Evolutionary conservation across 2,113 vertebrate genomes (phyloP).

Genomic region (Orientallactaga bullata): DNA sequence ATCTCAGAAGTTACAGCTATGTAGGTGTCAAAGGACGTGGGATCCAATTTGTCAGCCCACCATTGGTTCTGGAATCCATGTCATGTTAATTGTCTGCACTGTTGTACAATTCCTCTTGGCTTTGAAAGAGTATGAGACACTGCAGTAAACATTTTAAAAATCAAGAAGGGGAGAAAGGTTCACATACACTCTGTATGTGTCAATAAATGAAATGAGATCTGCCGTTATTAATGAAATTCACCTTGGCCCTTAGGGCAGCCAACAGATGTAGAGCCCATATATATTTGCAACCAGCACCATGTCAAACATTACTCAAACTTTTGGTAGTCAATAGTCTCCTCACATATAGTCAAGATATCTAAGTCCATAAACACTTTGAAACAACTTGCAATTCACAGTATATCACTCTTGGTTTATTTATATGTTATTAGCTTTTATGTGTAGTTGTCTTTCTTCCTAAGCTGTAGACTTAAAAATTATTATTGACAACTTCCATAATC

Average conservation of each 20-base stretch:
- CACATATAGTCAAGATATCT: not conserved
- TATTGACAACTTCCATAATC: too few relatives aligned
- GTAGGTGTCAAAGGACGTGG: not conserved
- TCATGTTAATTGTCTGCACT: not conserved
- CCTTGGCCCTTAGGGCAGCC: not conserved
- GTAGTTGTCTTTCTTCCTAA: constrained; percentile 34
- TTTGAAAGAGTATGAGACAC: not conserved
- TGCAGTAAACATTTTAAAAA: not conserved
- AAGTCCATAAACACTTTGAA: not conserved
- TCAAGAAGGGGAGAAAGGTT: not conserved
- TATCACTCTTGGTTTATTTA: not conserved
- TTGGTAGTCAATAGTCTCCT: not conserved
- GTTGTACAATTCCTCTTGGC: not conserved
- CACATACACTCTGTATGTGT: not conserved
- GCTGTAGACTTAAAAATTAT: not conserved
- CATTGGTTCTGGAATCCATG: not conserved
- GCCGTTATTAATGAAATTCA: not conserved
- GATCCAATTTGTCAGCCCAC: not conserved
- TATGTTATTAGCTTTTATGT: constrained; percentile 14
- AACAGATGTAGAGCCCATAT: not conserved
- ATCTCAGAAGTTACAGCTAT: not conserved
- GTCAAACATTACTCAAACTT: not conserved
- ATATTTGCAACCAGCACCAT: not conserved
- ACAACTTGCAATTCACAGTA: not conserved
- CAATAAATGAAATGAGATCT: not conserved